phyloP scores from a whole-genome alignment of 2,113 vertebrate species.

The Oreochromis spilurus region DNA sequence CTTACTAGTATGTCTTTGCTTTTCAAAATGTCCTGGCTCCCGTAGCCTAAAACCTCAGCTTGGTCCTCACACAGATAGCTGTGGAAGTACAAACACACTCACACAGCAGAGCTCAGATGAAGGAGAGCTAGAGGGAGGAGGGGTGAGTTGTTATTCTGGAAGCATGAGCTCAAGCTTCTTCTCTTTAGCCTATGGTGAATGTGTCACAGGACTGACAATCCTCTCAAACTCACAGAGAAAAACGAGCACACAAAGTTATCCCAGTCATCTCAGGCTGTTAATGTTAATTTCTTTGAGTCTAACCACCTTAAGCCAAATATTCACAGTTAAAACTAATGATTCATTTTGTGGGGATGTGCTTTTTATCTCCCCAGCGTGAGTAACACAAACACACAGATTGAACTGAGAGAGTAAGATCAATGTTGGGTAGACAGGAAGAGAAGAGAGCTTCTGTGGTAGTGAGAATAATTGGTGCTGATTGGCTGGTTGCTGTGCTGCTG shows the following conservation, averaged over 20 bases:
- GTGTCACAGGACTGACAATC: conserved; percentile 29
- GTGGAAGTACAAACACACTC: not conserved
- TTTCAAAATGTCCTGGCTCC: not conserved
- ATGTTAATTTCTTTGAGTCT: not conserved
- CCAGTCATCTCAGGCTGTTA: not conserved
- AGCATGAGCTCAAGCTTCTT: conserved; percentile 13
- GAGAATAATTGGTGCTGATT: not conserved
- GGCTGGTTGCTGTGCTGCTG: not conserved
- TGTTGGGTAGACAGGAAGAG: not conserved
- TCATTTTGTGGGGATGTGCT: not conserved
- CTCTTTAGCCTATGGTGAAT: conserved; percentile 31
- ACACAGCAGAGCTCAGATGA: not conserved
- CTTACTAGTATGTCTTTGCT: not conserved
- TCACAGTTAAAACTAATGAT: not conserved
- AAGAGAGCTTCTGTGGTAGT: not conserved
- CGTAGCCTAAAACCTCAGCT: not conserved
- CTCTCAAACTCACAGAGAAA: not conserved
- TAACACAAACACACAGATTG: not conserved
- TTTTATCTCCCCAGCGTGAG: not conserved
- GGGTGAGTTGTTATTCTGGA: conserved; percentile 21
- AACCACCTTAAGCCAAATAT: not conserved
- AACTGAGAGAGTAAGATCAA: not conserved
- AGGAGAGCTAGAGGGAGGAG: not conserved
- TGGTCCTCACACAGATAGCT: not conserved
- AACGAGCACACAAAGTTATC: not conserved